These are phyloP conservation scores for Gymnoscopelus microlampas DNA, from an alignment of 2,797 vertebrate genomes.

Conservation along the genomic window DNA sequence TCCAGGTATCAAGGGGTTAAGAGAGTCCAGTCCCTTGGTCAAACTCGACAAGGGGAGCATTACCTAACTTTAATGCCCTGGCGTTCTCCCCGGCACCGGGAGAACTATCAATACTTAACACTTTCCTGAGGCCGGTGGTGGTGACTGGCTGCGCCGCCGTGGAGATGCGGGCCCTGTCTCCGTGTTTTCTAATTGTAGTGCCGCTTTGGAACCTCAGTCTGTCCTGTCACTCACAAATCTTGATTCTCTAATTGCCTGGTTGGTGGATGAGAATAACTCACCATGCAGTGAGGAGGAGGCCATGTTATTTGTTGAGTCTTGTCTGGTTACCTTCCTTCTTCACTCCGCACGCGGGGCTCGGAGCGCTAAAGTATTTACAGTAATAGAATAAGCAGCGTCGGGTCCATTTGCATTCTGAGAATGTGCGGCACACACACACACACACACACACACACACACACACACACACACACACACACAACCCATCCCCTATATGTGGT, in stretches of 20 bases:
- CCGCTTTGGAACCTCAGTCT: background rate
- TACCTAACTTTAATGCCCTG: background rate
- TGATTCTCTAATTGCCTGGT: conserved; percentile 25
- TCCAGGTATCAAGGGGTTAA: too few species aligned
- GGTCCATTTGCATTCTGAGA: conserved; percentile 37
- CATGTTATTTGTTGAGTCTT: conserved; percentile 10
- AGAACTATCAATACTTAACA: background rate
- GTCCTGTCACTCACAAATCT: conserved; percentile 16
- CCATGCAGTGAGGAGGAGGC: background rate
- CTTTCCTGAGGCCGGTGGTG: background rate
- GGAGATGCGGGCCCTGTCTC: background rate
- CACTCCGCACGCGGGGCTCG: background rate
- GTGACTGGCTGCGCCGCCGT: background rate
- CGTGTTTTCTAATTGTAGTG: conserved; percentile 7
- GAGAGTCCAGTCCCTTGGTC: background rate
- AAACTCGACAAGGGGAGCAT: background rate
- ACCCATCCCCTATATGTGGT: conserved; percentile 13
- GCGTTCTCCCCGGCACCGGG: background rate
- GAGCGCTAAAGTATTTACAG: conserved; percentile 19
- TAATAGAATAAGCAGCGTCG: background rate
- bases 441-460: conserved; percentile 16
- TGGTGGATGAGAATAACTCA: conserved; percentile 17
- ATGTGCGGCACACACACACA: conserved; percentile 10
- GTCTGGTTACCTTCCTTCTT: conserved; percentile 13
- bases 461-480: conserved; percentile 20